Evolutionary conservation across 1,140 invertebrate species (phyloP), one percentile per base, ranked within the genome.

Genomic region (Bombus difficillimus): DNA sequence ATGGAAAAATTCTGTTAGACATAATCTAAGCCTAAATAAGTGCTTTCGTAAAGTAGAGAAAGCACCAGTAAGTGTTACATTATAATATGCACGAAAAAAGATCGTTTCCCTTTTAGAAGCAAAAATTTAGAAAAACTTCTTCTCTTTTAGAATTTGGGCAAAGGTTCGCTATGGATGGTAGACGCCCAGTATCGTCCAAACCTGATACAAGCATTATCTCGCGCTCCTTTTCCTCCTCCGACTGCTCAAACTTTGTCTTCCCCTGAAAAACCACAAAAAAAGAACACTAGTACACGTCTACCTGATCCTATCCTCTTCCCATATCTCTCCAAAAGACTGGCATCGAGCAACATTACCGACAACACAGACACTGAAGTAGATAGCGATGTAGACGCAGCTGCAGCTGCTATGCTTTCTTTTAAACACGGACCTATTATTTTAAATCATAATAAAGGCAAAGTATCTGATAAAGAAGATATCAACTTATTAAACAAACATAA

Each of bases 1-100:
- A 34, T 99, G 99, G 99, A 99, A 99, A 96, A 99, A 99, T 95
- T 99, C 98, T 79, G 98, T 99, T 3, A 96, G 99, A 87, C 99
- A 99, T 95, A 99, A 99, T 95, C 95, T 99, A 64, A 99, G 98
- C 41, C 95, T 99, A 71, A 99, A 99, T 94, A 99, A 99, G 95
- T 99, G 98, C 95, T 99, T 99, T 95, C 97, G 98, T 87, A 99
- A 99, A 96, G 98, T 99, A 71, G 98, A 98, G 94, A 98, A 98
- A 93, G 97, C 97, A 43, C 97, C 97, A 92, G 97, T 98, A 96
- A 96, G 96, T 96, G 86, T 53, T 25, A 37, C 22, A 32, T 47
- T 28, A 18, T 43, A 39, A 22, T 13, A 57, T 76, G 15, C 6
- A 39, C 5, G 15, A 28, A 64, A 37, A 75, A 76, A 53, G 39